These are phyloP conservation scores for Agonopterix subpropinquella DNA, from an alignment of 2,888 invertebrate species.

Conservation along the genomic window DNA sequence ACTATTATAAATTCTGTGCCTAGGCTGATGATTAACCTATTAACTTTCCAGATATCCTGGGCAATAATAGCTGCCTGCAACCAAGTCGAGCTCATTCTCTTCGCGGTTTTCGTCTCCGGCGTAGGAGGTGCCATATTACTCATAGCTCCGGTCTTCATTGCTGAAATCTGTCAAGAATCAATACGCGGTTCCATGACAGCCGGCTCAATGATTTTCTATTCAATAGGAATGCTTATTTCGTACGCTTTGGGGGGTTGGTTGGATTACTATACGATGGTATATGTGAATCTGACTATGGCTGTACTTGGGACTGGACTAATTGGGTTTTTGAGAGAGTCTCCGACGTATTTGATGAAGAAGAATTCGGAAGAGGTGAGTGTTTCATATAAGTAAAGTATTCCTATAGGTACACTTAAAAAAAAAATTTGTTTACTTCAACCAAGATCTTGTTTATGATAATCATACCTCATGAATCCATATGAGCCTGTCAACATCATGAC, in stretches of 20 bases:
- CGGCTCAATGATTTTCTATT: slow-evolving; percentile 36
- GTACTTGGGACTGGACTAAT: slow-evolving; percentile 26
- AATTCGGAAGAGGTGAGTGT: slow-evolving; percentile 38
- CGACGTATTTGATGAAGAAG: slow-evolving; percentile 42
- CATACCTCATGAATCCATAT: too few relatives aligned
- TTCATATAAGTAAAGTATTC: neutral
- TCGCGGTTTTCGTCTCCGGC: slow-evolving; percentile 43
- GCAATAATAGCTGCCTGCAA: slow-evolving; percentile 26
- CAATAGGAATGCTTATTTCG: slow-evolving; percentile 44
- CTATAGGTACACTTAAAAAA: too few relatives aligned
- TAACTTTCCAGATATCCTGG: slow-evolving; percentile 40
- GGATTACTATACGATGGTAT: slow-evolving; percentile 38
- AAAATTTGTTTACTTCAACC: too few relatives aligned
- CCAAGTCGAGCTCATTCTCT: slow-evolving; percentile 38
- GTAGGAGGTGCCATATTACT: slow-evolving; percentile 34
- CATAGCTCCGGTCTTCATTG: slow-evolving; percentile 38
- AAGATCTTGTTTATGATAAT: too few relatives aligned
- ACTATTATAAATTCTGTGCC: too few relatives aligned
- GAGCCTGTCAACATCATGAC: too few relatives aligned
- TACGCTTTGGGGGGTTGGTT: slow-evolving; percentile 45
- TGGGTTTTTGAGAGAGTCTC: slow-evolving; percentile 40
- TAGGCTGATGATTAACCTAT: neutral
- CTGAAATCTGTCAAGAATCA: slow-evolving; percentile 51
- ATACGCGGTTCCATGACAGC: slow-evolving; percentile 50
- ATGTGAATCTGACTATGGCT: slow-evolving; percentile 30